phyloP scores from a whole-genome alignment of 2,888 invertebrate genomes.

The Tetheella fluctuosa region DNA sequence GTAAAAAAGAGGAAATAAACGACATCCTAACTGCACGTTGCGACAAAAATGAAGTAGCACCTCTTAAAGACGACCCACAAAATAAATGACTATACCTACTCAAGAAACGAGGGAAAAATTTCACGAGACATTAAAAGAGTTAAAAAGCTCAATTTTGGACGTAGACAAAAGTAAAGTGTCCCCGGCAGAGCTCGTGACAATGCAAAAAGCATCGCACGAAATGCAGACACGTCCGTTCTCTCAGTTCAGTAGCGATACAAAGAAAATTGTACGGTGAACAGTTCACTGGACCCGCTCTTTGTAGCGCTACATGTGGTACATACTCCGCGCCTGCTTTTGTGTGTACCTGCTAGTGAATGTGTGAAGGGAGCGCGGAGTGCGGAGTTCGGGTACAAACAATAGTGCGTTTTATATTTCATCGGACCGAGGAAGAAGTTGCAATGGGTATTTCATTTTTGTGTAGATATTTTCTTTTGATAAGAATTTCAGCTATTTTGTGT shows the following conservation, averaged over 20 bases:
- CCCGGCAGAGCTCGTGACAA: constrained; percentile 30
- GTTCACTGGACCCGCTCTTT: constrained; percentile 14
- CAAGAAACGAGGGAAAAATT: constrained; percentile 17
- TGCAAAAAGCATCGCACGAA: constrained; percentile 32
- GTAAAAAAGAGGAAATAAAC: not conserved
- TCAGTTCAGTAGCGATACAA: constrained; percentile 38
- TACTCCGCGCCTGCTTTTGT: not conserved
- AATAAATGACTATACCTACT: constrained; percentile 1
- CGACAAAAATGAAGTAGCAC: not conserved
- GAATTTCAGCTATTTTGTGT: not conserved
- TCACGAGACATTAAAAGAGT: constrained; percentile 28
- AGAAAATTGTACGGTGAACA: constrained; percentile 38
- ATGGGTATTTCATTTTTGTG: not conserved
- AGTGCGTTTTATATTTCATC: not conserved
- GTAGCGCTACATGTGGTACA: not conserved
- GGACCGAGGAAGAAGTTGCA: not conserved
- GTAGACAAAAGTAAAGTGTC: constrained; percentile 44
- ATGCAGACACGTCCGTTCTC: constrained; percentile 27
- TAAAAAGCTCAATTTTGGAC: constrained; percentile 38
- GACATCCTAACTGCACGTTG: not conserved
- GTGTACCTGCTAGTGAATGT: not conserved
- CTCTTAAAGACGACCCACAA: constrained; percentile 4
- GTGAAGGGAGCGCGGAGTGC: not conserved
- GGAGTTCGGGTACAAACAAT: constrained; percentile 7
- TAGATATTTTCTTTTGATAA: not conserved